Evolutionary conservation across 2,797 vertebrate species (phyloP), one percentile per base, ranked within the genome.

Genomic region (Rhabdomys pumilio): DNA sequence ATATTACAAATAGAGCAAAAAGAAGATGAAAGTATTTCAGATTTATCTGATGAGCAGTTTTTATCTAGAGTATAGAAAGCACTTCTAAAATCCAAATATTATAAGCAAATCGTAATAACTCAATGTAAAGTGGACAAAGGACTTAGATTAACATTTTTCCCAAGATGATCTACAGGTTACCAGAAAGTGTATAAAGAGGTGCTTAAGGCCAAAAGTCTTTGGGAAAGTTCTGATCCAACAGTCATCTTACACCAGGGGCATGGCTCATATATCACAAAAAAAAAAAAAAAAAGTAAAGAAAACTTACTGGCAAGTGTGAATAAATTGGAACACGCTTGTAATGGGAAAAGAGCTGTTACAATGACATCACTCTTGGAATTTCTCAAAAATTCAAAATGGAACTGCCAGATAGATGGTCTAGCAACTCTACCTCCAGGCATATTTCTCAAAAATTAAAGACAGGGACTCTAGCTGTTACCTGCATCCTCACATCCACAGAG

Each of bases 331-430:
- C 29, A 63, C 8, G 14, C 15, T 11, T 75, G 12, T 67, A 19
- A 50, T 26, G 6, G n/a, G 38, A 84, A 0, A 29, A 29, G 81
- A 86, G 34, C 8, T 79, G 7, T 50, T 50, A 75, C 57, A 50
- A 65, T 73, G 73, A 73, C 77, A 10, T 75, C 61, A 50, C 19
- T 55, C 6, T n/a, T 82, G 61, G 86, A 92, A 67, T 90, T 82
- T 61, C 69, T 94, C 7, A 15, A 85, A 86, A 63, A 73, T 77
- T 57, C 81, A 92, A 94, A 96, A 22, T 41, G 65, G 15, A 92
- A 38, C 31, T 73, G 15, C 26, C 6, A 0, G 72, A 44, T 81
- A 0, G 72, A 44, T 81, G n/a, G 50, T 50, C 29, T 47, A 82
- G 7, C 17, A 92, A 41, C 72, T 76, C n/a, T 41, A 65, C 29